Percentiles rank a stretch among this genome's conserved stretches.
These are phyloP conservation scores for Cacatua alba DNA, from an alignment of 2,113 vertebrate genomes.

Conservation along the genomic window DNA sequence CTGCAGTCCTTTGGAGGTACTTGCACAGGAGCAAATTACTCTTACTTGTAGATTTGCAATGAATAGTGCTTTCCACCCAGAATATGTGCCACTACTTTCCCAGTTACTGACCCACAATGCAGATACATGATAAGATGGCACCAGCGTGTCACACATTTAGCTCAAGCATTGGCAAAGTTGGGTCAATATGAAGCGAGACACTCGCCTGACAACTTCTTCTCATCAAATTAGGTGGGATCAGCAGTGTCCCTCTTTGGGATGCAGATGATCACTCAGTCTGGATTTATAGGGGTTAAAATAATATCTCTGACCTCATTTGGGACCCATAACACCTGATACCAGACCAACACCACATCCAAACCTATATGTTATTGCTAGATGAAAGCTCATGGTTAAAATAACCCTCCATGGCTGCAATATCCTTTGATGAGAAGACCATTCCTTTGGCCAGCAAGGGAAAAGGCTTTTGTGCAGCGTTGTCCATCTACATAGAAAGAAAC, in stretches of 20 bases:
- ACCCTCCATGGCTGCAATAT: background rate
- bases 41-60: background rate
- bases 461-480: background rate
- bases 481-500: background rate
- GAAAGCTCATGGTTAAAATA: background rate
- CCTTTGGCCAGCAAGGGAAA: background rate
- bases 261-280: background rate
- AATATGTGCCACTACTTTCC: background rate
- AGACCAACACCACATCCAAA: background rate
- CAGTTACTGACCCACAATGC: background rate
- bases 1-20: background rate
- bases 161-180: background rate
- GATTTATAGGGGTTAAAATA: background rate
- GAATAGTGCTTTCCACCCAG: background rate
- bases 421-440: background rate
- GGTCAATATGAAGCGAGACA: background rate
- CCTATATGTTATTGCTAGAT: accelerated
- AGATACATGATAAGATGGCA: background rate
- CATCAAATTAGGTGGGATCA: background rate
- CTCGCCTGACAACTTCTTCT: background rate
- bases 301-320: background rate
- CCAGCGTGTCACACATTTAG: background rate
- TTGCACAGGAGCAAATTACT: background rate
- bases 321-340: background rate
- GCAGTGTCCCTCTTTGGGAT: background rate